These are phyloP conservation scores for Oxyura jamaicensis DNA, from an alignment of 2,113 vertebrate genomes.

Conservation along the genomic window DNA sequence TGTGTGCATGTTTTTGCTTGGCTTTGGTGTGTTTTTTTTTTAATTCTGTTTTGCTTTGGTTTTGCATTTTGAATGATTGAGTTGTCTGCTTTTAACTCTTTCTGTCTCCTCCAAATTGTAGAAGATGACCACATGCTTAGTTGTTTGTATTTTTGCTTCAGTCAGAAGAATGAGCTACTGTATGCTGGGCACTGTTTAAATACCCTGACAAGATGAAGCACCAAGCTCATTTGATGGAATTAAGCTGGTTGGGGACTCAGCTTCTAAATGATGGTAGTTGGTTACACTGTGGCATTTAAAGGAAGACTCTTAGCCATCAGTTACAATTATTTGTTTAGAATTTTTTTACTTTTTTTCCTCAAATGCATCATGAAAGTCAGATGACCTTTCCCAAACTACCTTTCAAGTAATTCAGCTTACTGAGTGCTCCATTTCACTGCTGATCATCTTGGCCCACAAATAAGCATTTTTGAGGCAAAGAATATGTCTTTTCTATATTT, in stretches of 20 bases:
- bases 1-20: not conserved
- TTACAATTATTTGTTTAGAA: not conserved
- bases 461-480: not conserved
- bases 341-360: not conserved
- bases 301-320: not conserved
- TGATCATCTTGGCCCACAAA: not conserved
- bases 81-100: not conserved
- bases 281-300: not conserved
- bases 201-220: not conserved
- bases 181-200: not conserved
- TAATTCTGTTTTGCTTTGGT: accelerated
- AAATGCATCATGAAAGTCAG: not conserved
- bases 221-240: not conserved
- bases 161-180: not conserved
- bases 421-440: not conserved
- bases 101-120: not conserved
- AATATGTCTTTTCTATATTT: not conserved
- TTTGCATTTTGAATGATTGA: not conserved
- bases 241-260: not conserved
- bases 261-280: not conserved
- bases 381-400: not conserved
- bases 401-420: not conserved
- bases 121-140: not conserved
- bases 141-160: not conserved
- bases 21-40: not conserved